Evolutionary conservation across 2,888 invertebrate genomes (phyloP), one percentile per base, ranked within the genome.

Genomic region (Macropis europaea): DNA sequence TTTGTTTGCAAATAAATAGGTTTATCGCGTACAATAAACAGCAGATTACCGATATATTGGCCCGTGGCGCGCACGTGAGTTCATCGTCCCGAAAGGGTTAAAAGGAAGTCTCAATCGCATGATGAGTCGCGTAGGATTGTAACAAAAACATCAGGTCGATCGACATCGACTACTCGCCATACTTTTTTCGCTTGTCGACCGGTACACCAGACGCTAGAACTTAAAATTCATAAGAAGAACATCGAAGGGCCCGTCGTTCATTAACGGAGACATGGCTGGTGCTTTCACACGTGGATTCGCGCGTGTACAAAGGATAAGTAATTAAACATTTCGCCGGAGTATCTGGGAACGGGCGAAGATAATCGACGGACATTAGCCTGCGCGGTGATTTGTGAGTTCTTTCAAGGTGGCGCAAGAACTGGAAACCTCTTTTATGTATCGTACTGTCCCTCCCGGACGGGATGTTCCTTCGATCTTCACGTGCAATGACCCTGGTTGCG

Each of bases 281-380:
- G 40, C 19, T 40, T 28, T 28, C 40, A 54, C 53, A 28, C 40
- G 53, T 19, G 11, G n/a, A n/a, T n/a, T n/a, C n/a, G n/a, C n/a
- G n/a, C n/a, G n/a, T n/a, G n/a, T n/a, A n/a, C n/a, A n/a, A n/a
- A n/a, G n/a, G n/a, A n/a, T n/a, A n/a, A n/a, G n/a, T 72, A 68
- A 72, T 72, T 72, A 72, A 77, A 70, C 54, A n/a, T 69, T 69
- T 68, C 71, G 62, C 56, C 62, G 47, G 60, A 34, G 43, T 50
- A 66, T 52, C 52, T 43, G 45, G 47, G 19, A 42, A 30, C 42
- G 42, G 42, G 50, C 11, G 52, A 61, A 34, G 57, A 66, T 66
- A 73, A 73, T 64, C 64, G 56, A 48, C 62, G 42, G 56, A 56
- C 45, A 53, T 66, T 73, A 73, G 40, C 57, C 64, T 56, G 48